Evolutionary conservation across 2,888 invertebrate genomes (phyloP).

Genomic region (Alcis repandata): DNA sequence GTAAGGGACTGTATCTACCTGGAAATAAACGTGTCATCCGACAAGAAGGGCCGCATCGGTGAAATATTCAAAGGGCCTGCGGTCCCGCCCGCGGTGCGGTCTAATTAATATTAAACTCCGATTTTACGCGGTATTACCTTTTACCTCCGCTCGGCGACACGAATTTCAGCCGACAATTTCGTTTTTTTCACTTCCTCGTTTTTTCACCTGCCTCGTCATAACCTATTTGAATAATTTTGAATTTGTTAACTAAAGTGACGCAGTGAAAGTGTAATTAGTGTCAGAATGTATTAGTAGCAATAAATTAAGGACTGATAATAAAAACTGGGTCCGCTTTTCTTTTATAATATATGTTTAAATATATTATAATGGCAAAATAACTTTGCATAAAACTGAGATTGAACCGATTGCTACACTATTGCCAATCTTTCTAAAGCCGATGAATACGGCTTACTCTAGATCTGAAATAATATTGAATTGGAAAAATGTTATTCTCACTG

Average conservation of each 20-base stretch:
- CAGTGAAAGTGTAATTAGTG: slow-evolving; percentile 13
- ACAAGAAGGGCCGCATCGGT: slow-evolving; percentile 47
- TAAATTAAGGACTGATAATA: neutral
- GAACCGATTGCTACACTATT: neutral
- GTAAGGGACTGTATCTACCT: slow-evolving; percentile 18
- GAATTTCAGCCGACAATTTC: slow-evolving; percentile 45
- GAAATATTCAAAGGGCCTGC: slow-evolving; percentile 66
- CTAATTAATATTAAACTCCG: slow-evolving; percentile 69
- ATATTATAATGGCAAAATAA: neutral
- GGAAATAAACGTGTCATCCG: slow-evolving; percentile 36
- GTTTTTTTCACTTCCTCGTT: slow-evolving; percentile 33
- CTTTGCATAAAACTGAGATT: neutral
- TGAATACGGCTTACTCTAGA: neutral
- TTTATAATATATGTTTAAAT: neutral
- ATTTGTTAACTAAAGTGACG: slow-evolving; percentile 21
- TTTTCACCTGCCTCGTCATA: slow-evolving; percentile 25
- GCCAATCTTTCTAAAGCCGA: neutral
- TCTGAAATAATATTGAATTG: slow-evolving; percentile 8
- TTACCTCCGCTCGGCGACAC: slow-evolving; percentile 43
- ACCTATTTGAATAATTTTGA: slow-evolving; percentile 36
- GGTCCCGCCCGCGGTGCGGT: slow-evolving; percentile 49
- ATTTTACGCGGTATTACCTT: slow-evolving; percentile 52
- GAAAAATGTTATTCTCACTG: neutral
- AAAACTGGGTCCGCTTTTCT: neutral
- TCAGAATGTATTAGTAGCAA: slow-evolving; percentile 8